Conservation (phyloP, 2,888 invertebrate genomes). For the Agrochola macilenta region DNA sequence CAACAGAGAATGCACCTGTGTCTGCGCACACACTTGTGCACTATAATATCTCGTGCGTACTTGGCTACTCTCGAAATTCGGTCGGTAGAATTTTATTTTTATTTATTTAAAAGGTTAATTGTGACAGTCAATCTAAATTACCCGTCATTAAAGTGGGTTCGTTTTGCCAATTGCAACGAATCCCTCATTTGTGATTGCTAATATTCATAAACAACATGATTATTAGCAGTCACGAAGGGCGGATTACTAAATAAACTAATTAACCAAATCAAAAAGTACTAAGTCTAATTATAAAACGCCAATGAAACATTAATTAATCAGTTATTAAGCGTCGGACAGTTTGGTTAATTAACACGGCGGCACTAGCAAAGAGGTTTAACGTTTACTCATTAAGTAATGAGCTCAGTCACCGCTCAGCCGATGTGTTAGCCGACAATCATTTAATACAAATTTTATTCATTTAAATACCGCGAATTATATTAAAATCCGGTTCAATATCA, state of each 20-base stretch:
- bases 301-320: conserved; percentile 37
- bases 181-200: neutral
- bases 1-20: neutral
- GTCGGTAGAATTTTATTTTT: neutral
- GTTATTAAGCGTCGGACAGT: conserved; percentile 27
- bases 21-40: neutral
- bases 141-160: neutral
- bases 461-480: conserved; percentile 49
- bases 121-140: neutral
- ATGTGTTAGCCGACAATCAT: conserved; percentile 49
- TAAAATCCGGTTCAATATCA: conserved; percentile 35
- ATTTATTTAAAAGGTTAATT: neutral
- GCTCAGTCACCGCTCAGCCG: conserved; percentile 42
- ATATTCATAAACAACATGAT: conserved; percentile 23
- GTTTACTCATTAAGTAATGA: conserved; percentile 60
- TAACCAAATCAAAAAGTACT: conserved; percentile 2
- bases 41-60: neutral
- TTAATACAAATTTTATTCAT: conserved; percentile 49
- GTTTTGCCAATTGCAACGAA: neutral
- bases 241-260: conserved; percentile 4
- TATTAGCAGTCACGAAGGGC: conserved; percentile 8
- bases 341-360: conserved; percentile 56
- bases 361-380: conserved; percentile 62
- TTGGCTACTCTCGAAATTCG: neutral
- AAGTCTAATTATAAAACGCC: conserved; percentile 38